Base-by-base conservation (phyloP, 2,113 vertebrate genomes). In the Laterallus jamaicensis region DNA sequence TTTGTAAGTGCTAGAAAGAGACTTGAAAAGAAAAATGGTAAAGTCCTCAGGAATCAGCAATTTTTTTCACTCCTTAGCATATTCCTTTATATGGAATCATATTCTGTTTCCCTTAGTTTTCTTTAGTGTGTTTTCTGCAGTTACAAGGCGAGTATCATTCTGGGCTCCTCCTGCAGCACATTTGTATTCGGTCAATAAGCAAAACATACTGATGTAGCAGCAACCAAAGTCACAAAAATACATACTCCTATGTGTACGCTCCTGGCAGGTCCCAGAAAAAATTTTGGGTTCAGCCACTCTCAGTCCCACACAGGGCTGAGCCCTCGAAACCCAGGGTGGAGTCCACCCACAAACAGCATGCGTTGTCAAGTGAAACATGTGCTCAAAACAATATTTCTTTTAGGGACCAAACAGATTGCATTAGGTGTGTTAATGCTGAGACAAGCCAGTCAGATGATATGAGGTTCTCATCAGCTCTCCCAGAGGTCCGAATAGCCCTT, bases 11-110 rank as follows among this genome's bases (percentile, higher is more conserved):
- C 73, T 66, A 88, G 81, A 44, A 82, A 76, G 25, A 71, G 54
- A 22, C 87, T 95, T 90, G 66, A 88, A 88, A 95, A 88, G 88
- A 90, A 81, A 90, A 84, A 32, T 54, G 66, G 47, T 13, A 63
- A 81, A 66, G 54, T 83, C 47, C 20, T 73, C 47, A 28, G 49
- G 35, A 88, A 79, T 88, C 85, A n/a, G 86, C 74, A 28, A 66
- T 83, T 64, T 84, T 87, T 81, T 81, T 26, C 28, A 42, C 40
- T 62, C 63, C 79, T 90, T 84, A 66, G 31, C 25, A n/a, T 62
- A 59, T 93, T 93, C 82, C 70, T 2, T 62, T 63, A 42, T 21
- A 74, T 83, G 59, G 92, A 94, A 82, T 90, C 54, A 60, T 70
- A 82, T 60, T 86, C 32, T 64, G 5, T 71, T 93, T 95, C 32